Evolutionary conservation across 2,797 vertebrate genomes (phyloP).

Genomic region (Prunella strophiata): DNA sequence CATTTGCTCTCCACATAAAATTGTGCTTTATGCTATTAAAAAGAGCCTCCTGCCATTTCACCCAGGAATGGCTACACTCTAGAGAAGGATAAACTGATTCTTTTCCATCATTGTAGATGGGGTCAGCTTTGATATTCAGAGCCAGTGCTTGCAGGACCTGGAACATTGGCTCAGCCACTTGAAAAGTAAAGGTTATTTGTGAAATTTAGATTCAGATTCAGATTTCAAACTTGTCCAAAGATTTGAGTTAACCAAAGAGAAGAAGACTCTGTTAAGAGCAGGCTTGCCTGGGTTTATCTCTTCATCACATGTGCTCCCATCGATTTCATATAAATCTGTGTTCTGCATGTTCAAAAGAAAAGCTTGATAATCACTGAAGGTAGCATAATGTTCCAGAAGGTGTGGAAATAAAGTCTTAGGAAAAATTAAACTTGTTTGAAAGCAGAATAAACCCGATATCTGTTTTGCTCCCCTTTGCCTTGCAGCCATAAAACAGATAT

Average conservation of each 20-base stretch:
- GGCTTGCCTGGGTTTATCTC: neutral
- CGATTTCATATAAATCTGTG: neutral
- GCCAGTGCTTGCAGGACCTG: neutral
- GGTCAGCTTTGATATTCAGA: neutral
- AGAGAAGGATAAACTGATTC: neutral
- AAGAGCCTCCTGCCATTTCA: constrained; percentile 15
- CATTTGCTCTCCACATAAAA: neutral
- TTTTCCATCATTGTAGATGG: neutral
- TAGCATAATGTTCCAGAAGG: neutral
- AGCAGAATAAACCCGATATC: neutral
- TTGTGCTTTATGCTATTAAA: neutral
- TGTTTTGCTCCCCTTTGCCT: neutral
- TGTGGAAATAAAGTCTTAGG: neutral
- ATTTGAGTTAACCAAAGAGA: neutral
- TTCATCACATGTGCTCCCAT: neutral
- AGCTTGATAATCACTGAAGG: neutral
- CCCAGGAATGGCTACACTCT: neutral
- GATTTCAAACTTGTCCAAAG: neutral
- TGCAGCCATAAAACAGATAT: neutral
- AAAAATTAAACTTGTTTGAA: neutral
- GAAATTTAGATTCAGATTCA: neutral
- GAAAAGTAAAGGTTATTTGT: constrained; percentile 14
- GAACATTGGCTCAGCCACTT: neutral
- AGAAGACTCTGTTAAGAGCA: neutral
- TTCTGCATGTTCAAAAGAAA: neutral